Evolutionary conservation across 2,888 invertebrate genomes (phyloP), one percentile per base, ranked within the genome.

Genomic region (Oscheius sp.): DNA sequence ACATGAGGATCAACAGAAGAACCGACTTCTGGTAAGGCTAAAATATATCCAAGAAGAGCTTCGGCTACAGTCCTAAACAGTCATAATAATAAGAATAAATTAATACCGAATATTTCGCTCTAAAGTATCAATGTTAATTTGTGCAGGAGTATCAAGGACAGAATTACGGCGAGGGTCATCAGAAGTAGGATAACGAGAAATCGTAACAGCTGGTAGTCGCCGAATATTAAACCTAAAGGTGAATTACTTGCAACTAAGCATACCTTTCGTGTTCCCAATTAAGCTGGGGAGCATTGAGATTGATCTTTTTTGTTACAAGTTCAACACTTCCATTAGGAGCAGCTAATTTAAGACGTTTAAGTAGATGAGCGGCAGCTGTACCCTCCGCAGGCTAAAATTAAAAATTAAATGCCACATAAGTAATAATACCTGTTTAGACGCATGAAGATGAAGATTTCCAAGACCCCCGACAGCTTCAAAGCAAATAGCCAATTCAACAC

Each of bases 181-280:
- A 59, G 87, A 86, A 12, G 85, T 81, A 12, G 86, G 90, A 4
- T 94, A 86, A 1, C 92, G 90, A 0, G 95, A 95, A 3, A 97
- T 83, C 0, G 96, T 96, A 85, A 95, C 93, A 0, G 95, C 95
- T 0, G 94, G 92, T 82, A 95, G 90, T 74, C 95, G 89, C 74
- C 93, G 90, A 80, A 97, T 94, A 86, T 94, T 95, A 88, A 93
- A 97, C 76, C 94, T 89, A 22, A 33, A 17, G 33, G 45, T 2
- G 9, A 17, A 30, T 47, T 2, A 33, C 20, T n/a, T 87, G 44
- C 12, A 33, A 38, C 14, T 32, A 28, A 30, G 44, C 61, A 17
- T n/a, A 74, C 72, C 74, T 70, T 57, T 98, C 97, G 85, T 98
- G 97, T 85, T 96, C 95, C 97, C 97, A 98, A 32, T 44, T 64